Evolutionary conservation across 2,888 invertebrate genomes (phyloP), one percentile per base, ranked within the genome.

Genomic region (Idaea straminata): DNA sequence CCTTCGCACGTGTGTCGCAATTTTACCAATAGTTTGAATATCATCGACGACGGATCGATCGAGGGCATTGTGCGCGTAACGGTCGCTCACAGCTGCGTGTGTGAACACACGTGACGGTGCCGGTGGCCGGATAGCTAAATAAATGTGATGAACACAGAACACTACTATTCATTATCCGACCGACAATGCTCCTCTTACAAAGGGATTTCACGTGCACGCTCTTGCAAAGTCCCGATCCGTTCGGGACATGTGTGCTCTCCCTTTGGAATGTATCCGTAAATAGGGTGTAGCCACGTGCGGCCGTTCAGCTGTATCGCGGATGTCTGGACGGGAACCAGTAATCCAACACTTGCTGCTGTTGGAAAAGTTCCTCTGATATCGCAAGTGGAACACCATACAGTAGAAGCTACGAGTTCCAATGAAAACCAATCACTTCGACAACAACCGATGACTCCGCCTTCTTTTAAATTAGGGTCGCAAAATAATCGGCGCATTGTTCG

Each of bases 11-110:
- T 84, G 87, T 87, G 90, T 87, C 89, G 80, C 82, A 86, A 89
- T 91, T 91, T 91, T 85, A 86, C 91, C 86, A 86, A 90, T 91
- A 84, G 83, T 82, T 84, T 79, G 84, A 86, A 89, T 89, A 87
- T 88, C 88, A 85, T 89, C 87, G 85, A 77, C 85, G 83, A 85
- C 80, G 88, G 85, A 90, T 91, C 91, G 91, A 92, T 91, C 88
- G 91, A 90, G 92, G 92, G 88, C 91, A 92, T 91, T 91, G 92
- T 91, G 91, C 91, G 89, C 86, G 88, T 92, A 92, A 92, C 92
- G 92, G 92, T 92, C 86, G 88, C 86, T 85, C 90, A 89, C 92
- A 92, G 92, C 92, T 92, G 92, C 92, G 89, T 83, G 81, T 6
- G 59, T 81, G 84, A 84, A 83, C 86, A 88, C 91, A 91, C 90